A percentile compares a stretch with the other conserved stretches of the same genome.
These are phyloP conservation scores for Thumatha senex DNA, from an alignment of 2,888 invertebrate species.

Conservation along the genomic window DNA sequence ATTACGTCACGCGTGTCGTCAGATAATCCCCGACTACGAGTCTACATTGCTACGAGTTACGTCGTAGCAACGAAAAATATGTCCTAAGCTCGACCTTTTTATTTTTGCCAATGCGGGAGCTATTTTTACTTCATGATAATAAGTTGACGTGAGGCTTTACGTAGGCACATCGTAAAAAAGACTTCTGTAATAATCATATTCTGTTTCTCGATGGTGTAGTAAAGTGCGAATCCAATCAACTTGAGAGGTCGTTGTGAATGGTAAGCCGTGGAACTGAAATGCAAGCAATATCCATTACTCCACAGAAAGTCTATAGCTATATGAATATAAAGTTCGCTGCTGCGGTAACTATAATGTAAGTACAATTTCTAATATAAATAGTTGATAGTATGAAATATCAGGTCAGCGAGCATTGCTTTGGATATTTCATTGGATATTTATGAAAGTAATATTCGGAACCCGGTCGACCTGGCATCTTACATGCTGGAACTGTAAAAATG, in stretches of 20 bases:
- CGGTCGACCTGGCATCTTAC: conserved; percentile 4
- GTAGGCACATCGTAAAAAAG: conserved; percentile 12
- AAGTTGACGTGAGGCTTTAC: background rate
- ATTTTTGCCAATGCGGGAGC: conserved; percentile 12
- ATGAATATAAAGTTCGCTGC: conserved; percentile 16
- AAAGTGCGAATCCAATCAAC: conserved; percentile 49
- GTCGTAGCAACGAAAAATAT: conserved; percentile 36
- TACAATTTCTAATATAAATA: conserved; percentile 23
- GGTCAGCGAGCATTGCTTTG: conserved; percentile 11
- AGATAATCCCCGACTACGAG: conserved; percentile 43
- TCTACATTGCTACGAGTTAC: conserved; percentile 39
- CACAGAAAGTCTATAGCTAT: conserved; percentile 32
- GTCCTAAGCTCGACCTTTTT: conserved; percentile 24
- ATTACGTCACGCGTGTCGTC: conserved; percentile 73
- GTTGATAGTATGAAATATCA: conserved; percentile 19
- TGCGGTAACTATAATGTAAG: conserved; percentile 17
- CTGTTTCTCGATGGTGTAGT: conserved; percentile 23
- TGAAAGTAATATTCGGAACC: conserved; percentile 20
- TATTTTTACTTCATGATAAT: conserved; percentile 29
- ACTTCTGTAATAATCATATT: conserved; percentile 19
- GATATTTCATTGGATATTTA: conserved; percentile 15
- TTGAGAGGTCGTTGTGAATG: conserved; percentile 50
- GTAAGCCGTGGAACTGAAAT: conserved; percentile 36
- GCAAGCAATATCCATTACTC: conserved; percentile 57
- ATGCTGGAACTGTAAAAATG: background rate